These are phyloP conservation scores for Larimichthys crocea DNA, from an alignment of 2,113 vertebrate genomes.

Conservation along the genomic window DNA sequence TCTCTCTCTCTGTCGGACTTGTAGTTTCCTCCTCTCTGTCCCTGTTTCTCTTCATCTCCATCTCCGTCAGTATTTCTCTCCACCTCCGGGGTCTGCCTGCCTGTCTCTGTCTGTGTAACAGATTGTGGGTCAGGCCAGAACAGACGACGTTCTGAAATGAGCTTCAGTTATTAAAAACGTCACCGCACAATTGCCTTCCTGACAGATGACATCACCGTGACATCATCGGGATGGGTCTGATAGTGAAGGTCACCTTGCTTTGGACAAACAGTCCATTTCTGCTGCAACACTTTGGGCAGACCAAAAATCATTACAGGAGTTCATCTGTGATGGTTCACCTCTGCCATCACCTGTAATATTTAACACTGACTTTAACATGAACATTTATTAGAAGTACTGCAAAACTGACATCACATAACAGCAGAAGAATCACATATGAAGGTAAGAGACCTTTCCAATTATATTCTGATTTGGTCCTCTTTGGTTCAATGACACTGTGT, in stretches of 20 bases:
- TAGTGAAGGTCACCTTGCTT: conserved; percentile 63
- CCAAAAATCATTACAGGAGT: conserved; percentile 3
- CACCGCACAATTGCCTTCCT: conserved; percentile 41
- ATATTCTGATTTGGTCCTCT: too few species aligned
- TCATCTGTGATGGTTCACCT: conserved; percentile 7
- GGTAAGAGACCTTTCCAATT: too few species aligned
- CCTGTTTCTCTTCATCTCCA: neutral
- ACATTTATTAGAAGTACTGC: neutral
- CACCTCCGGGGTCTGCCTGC: neutral
- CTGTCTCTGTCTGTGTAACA: conserved; percentile 26
- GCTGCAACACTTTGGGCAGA: conserved; percentile 13
- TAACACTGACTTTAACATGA: neutral
- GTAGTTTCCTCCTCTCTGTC: neutral
- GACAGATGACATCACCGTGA: conserved; percentile 60
- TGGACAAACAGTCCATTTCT: conserved; percentile 31
- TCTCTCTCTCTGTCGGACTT: neutral
- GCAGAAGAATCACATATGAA: neutral
- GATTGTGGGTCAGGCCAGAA: conserved; percentile 35
- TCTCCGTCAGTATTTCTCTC: neutral
- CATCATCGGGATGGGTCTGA: conserved; percentile 51
- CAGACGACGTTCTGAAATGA: conserved; percentile 5
- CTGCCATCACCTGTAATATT: neutral
- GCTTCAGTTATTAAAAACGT: conserved; percentile 41
- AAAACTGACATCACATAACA: neutral
- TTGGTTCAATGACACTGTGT: too few species aligned